These are phyloP conservation scores for Haemorhous mexicanus DNA, from an alignment of 2,113 vertebrate species.

Conservation along the genomic window DNA sequence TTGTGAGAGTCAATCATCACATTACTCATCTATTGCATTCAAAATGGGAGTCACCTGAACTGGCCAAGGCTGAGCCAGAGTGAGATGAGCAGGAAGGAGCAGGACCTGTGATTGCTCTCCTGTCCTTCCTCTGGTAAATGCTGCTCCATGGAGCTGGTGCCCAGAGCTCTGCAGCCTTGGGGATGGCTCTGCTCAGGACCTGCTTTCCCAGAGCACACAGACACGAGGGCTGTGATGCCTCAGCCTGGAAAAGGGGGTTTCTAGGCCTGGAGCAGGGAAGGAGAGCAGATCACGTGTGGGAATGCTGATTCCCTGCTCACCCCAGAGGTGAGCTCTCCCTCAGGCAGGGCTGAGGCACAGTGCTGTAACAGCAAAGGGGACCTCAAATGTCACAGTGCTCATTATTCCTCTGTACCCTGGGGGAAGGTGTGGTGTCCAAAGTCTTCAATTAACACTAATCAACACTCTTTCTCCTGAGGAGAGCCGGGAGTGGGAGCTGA, in stretches of 20 bases:
- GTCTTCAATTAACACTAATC: neutral
- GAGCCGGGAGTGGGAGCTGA: neutral
- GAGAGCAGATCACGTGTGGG: neutral
- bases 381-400: neutral
- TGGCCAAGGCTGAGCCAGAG: neutral
- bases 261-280: neutral
- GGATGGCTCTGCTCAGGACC: neutral
- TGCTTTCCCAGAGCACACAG: neutral
- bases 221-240: neutral
- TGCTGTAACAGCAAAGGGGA: neutral
- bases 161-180: neutral
- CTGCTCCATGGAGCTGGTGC: neutral
- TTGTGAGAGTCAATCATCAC: too few species aligned
- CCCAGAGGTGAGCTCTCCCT: neutral
- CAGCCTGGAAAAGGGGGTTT: neutral
- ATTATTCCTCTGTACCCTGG: neutral
- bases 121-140: neutral
- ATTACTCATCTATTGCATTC: neutral
- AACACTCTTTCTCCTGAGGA: neutral
- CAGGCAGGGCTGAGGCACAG: neutral
- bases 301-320: neutral
- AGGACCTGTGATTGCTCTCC: neutral
- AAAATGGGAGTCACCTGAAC: neutral
- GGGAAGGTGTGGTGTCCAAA: neutral
- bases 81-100: neutral